Conservation (phyloP, 2,797 vertebrate species). For the Neosilurus mollespiculum region DNA sequence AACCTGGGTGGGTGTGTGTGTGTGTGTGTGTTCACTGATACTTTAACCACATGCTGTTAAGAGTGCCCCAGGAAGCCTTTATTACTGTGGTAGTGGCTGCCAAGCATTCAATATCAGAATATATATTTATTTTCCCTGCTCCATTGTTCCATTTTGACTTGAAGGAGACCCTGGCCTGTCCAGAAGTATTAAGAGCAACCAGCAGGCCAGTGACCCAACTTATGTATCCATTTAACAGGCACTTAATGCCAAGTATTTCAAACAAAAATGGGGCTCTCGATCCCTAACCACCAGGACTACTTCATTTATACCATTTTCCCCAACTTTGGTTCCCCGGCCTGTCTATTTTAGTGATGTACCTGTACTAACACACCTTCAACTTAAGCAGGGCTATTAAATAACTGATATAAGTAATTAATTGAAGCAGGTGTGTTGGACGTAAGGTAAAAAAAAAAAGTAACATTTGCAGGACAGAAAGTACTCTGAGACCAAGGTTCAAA, state of each 20-base stretch:
- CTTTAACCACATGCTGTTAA: constrained; percentile 46
- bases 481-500: background rate
- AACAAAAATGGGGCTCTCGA: background rate
- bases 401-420: background rate
- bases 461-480: background rate
- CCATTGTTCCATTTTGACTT: constrained; percentile 32
- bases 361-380: background rate
- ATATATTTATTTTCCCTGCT: background rate
- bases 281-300: background rate
- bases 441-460: background rate
- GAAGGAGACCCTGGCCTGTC: constrained; percentile 20
- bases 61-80: constrained; percentile 34
- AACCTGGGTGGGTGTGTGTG: background rate
- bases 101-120: constrained; percentile 16
- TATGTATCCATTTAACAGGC: background rate
- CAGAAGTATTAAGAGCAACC: constrained; percentile 28
- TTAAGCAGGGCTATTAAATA: background rate
- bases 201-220: background rate
- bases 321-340: too few species aligned
- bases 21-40: constrained; percentile 9
- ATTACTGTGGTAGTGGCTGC: constrained; percentile 27
- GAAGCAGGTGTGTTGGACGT: background rate
- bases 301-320: background rate
- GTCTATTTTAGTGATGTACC: background rate
- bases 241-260: background rate